Base-by-base conservation (phyloP, 2,113 vertebrate genomes). In the Varanus salvator region DNA sequence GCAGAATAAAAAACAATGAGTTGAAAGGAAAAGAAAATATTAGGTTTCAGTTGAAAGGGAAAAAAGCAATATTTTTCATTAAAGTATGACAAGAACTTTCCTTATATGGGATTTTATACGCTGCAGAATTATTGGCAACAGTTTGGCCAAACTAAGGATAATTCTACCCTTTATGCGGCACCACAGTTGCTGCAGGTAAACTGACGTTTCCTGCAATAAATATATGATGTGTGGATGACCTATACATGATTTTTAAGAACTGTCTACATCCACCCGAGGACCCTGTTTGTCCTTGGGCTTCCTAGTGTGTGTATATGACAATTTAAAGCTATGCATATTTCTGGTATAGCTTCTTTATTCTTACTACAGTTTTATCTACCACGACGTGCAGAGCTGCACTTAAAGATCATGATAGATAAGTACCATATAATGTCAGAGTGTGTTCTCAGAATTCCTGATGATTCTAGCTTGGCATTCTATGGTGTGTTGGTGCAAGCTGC, bases 31-130 rank as follows among this genome's bases (percentile, higher is more conserved):
- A 84, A 82, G 82, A 89, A 93, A 86, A 86, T 8, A 90, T 68
- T 34, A 48, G 6, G 8, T 84, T 84, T 25, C 77, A 12, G 76
- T 0, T 82, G 80, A 91, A 92, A 86, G 12, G 12, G 69, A 52
- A 14, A 84, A 93, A 94, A 91, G 7, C 5, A 50, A 27, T 91
- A 88, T 90, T 94, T 92, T 89, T 80, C 82, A 93, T 68, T 87
- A 52, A 90, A 92, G 71, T 89, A 68, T 85, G 83, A 86, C 92
- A 64, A 94, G 69, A 34, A 57, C 50, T 48, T 84, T 23, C 78
- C 69, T 25, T 77, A 71, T 23, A 44, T 92, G 17, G 81, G 38
- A 44, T 27, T 71, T 77, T 57, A 29, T 90, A 90, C 69, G 87
- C 83, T 94, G 86, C 34, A 84, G 66, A 93, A 78, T 74, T 91